phyloP scores from a whole-genome alignment of 2,113 vertebrate genomes.

The Notothenia coriiceps region DNA sequence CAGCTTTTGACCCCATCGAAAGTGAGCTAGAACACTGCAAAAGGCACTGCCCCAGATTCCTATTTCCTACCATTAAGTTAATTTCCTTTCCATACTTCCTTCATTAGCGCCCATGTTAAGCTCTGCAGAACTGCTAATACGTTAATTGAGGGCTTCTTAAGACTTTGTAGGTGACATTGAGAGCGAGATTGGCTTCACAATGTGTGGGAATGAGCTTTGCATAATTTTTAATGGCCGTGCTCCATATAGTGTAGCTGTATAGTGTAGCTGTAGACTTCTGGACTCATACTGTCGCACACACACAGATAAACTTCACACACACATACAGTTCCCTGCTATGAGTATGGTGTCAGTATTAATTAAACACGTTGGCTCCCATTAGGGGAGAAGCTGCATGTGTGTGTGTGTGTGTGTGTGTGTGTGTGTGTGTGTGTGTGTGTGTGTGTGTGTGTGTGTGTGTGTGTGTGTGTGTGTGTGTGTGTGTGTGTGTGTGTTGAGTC shows the following conservation, averaged over 20 bases:
- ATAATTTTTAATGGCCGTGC: conserved; percentile 71
- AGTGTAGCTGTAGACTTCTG: conserved; percentile 30
- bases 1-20: conserved; percentile 16
- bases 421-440: conserved; percentile 16
- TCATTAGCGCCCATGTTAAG: conserved; percentile 73
- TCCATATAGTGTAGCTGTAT: conserved; percentile 38
- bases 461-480: conserved; percentile 5
- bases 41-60: conserved; percentile 34
- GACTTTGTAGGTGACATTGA: conserved; percentile 81
- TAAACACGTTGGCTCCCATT: conserved; percentile 61
- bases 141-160: conserved; percentile 78
- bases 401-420: conserved; percentile 24
- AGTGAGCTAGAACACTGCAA: conserved; percentile 13
- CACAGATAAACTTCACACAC: background rate
- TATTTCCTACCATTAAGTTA: conserved; percentile 56
- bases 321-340: conserved; percentile 31
- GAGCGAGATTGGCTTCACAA: conserved; percentile 63
- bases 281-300: background rate
- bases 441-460: background rate
- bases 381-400: conserved; percentile 21
- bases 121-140: conserved; percentile 70
- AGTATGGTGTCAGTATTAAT: conserved; percentile 73
- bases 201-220: conserved; percentile 73
- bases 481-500: conserved; percentile 37
- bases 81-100: conserved; percentile 58